phyloP scores from a whole-genome alignment of 2,113 vertebrate species.

The Chauna torquata region DNA sequence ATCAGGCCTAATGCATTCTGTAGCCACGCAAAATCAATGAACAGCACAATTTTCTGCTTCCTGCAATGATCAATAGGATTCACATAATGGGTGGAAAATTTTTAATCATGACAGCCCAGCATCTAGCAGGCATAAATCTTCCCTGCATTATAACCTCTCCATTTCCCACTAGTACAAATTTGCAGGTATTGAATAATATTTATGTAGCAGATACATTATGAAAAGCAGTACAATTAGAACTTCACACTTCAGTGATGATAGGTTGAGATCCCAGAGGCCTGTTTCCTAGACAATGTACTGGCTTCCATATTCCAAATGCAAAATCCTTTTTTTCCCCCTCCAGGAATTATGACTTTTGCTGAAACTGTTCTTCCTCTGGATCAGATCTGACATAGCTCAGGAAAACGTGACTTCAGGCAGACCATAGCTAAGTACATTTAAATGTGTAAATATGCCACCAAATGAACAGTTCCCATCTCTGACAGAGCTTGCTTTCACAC shows the following conservation, averaged over 20 bases:
- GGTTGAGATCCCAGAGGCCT: conserved; percentile 50
- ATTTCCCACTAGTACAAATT: conserved; percentile 63
- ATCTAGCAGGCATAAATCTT: conserved; percentile 74
- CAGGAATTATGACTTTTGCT: background rate
- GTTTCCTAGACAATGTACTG: conserved; percentile 24
- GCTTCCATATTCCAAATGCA: background rate
- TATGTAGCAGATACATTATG: conserved; percentile 58
- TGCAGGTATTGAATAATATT: conserved; percentile 66
- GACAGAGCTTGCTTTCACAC: background rate
- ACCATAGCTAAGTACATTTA: background rate
- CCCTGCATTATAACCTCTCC: conserved; percentile 64
- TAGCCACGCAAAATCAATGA: conserved; percentile 80
- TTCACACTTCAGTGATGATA: conserved; percentile 64
- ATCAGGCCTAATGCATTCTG: conserved; percentile 78
- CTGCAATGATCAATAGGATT: conserved; percentile 80
- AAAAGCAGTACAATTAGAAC: conserved; percentile 68
- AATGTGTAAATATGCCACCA: background rate
- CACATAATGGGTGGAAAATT: conserved; percentile 79
- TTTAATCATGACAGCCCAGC: conserved; percentile 77
- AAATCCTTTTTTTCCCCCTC: background rate
- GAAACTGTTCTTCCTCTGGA: background rate
- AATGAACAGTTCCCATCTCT: background rate
- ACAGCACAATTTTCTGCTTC: conserved; percentile 77
- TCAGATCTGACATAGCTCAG: background rate
- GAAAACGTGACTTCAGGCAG: background rate